Evolutionary conservation across 2,113 vertebrate genomes (phyloP).

Genomic region (Serilophus lunatus): DNA sequence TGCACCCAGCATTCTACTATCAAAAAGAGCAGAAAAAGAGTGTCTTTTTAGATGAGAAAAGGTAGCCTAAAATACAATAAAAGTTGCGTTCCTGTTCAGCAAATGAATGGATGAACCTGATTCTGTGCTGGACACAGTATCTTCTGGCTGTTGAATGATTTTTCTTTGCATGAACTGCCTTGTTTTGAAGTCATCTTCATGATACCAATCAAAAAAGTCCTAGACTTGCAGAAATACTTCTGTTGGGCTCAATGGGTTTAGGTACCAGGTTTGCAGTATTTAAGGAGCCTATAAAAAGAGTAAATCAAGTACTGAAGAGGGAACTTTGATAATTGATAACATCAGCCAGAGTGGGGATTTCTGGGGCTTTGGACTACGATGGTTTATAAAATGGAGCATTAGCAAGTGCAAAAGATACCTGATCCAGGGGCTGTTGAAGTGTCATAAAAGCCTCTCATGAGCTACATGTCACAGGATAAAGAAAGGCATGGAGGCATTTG

Average conservation of each 20-base stretch:
- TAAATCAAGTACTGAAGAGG: neutral
- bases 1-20: neutral
- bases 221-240: neutral
- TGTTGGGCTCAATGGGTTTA: neutral
- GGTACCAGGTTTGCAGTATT: neutral
- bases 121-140: neutral
- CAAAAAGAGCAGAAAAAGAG: neutral
- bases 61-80: neutral
- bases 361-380: neutral
- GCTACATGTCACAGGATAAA: neutral
- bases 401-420: neutral
- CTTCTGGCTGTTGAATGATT: neutral
- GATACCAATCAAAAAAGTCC: neutral
- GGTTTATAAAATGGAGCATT: neutral
- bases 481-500: neutral
- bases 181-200: neutral
- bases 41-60: neutral
- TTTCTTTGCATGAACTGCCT: neutral
- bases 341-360: neutral
- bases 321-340: neutral
- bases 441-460: neutral
- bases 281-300: neutral
- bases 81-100: neutral
- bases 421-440: neutral
- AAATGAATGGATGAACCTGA: neutral